A percentile compares a stretch with the other conserved stretches of the same genome.
These are phyloP conservation scores for Pimephales promelas DNA, from an alignment of 2,113 vertebrate species.

Conservation along the genomic window DNA sequence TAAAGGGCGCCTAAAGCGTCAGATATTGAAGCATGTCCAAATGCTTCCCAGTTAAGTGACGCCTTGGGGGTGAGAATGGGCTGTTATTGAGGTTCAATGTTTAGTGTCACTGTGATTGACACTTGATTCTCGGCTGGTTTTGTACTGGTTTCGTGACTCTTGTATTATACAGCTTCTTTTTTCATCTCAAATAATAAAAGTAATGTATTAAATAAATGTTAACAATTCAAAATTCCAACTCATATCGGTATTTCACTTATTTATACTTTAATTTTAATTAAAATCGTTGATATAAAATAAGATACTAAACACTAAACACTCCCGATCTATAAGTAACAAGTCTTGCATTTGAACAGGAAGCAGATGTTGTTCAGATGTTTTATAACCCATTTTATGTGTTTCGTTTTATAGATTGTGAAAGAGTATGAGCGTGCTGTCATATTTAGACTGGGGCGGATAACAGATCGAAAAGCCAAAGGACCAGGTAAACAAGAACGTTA, in stretches of 20 bases:
- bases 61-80: too few relatives aligned
- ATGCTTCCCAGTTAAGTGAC: too few relatives aligned
- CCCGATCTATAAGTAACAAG: too few relatives aligned
- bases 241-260: background rate
- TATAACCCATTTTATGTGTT: background rate
- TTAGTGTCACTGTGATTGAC: background rate
- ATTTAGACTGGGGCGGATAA: slow-evolving; percentile 84
- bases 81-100: background rate
- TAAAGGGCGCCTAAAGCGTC: too few relatives aligned
- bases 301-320: background rate
- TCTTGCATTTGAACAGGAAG: background rate
- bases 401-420: slow-evolving; percentile 79
- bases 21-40: too few relatives aligned
- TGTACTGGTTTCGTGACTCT: background rate
- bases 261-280: background rate
- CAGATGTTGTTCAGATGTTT: background rate
- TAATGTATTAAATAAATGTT: background rate
- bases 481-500: slow-evolving; percentile 76
- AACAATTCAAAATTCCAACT: background rate
- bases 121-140: background rate
- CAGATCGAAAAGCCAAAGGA: slow-evolving; percentile 83
- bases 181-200: background rate
- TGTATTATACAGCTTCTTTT: background rate
- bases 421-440: slow-evolving; percentile 90
- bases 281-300: too few relatives aligned